A percentile compares a stretch with the other conserved stretches of the same genome.
Evolutionary conservation across 2,113 vertebrate species (phyloP).

Genomic region (Calypte anna): DNA sequence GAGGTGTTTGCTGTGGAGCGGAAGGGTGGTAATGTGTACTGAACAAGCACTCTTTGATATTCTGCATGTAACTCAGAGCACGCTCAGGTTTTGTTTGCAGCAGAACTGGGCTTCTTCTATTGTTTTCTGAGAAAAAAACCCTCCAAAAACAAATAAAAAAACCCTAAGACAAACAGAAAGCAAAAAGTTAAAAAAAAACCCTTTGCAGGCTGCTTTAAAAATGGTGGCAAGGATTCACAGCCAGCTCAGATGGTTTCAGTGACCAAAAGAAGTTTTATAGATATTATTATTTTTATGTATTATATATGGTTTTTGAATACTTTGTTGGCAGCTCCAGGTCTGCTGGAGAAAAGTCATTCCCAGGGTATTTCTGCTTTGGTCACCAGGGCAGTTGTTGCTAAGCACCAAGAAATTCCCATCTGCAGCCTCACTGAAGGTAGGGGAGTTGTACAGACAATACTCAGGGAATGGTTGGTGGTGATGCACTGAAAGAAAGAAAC

Average conservation of each 20-base stretch:
- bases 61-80: slow-evolving; percentile 28
- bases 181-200: background rate
- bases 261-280: background rate
- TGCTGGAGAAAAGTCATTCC: background rate
- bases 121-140: slow-evolving; percentile 8
- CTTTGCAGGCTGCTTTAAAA: background rate
- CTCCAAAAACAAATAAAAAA: background rate
- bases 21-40: slow-evolving; percentile 67
- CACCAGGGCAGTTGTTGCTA: background rate
- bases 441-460: background rate
- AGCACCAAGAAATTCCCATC: background rate
- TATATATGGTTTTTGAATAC: background rate
- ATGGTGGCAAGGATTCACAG: background rate
- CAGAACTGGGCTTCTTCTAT: slow-evolving; percentile 38
- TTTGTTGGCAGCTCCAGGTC: background rate
- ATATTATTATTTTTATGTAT: background rate
- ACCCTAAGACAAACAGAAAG: too few relatives aligned
- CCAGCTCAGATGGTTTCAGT: background rate
- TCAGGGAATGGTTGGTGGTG: background rate
- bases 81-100: slow-evolving; percentile 33
- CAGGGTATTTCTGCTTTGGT: background rate
- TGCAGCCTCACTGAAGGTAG: background rate
- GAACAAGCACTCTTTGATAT: slow-evolving; percentile 54
- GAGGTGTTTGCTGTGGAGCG: slow-evolving; percentile 65
- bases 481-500: background rate